phyloP scores from a whole-genome alignment of 2,797 vertebrate species.

The Pagetopsis macropterus region DNA sequence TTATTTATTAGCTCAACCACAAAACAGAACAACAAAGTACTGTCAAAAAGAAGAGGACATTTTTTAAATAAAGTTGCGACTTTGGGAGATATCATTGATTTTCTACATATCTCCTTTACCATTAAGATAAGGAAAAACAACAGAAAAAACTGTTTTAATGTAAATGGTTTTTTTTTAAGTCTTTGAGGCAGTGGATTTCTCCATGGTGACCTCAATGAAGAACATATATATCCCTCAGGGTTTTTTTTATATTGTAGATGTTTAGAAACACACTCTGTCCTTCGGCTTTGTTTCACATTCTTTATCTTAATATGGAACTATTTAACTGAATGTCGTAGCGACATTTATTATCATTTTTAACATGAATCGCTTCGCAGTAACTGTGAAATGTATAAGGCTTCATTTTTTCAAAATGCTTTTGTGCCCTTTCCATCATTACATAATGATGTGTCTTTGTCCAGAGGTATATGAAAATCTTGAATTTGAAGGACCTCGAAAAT shows the following conservation, averaged over 20 bases:
- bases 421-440: conserved; percentile 6
- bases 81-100: no score
- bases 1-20: background rate
- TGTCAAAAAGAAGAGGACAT: no score
- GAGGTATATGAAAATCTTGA: conserved; percentile 18
- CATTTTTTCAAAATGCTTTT: conserved; percentile 14
- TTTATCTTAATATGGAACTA: background rate
- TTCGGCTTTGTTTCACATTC: background rate
- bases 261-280: no score
- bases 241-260: no score
- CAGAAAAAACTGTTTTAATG: background rate
- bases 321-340: background rate
- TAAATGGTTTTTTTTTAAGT: background rate
- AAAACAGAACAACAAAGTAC: background rate
- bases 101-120: no score
- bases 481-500: conserved; percentile 11
- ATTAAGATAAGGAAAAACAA: background rate
- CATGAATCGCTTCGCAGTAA: background rate
- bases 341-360: background rate
- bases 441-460: conserved; percentile 2
- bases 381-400: conserved; percentile 7
- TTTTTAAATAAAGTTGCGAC: no score
- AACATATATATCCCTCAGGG: no score
- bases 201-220: background rate
- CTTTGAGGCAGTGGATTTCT: background rate